Evolutionary conservation across 2,113 vertebrate species (phyloP), one percentile per base, ranked within the genome.

Genomic region (Callithrix jacchus): DNA sequence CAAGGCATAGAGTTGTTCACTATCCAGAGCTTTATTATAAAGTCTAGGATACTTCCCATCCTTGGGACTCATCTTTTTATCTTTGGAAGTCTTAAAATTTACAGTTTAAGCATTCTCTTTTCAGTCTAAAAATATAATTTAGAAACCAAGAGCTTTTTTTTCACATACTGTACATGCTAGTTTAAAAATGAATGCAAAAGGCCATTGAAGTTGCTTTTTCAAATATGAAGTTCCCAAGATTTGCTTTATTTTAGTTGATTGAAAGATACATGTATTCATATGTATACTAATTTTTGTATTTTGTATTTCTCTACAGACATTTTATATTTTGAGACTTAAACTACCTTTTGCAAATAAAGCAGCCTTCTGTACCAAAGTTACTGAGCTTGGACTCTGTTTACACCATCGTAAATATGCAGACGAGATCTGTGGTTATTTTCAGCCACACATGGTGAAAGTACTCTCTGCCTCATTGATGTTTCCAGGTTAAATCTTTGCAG

Each of bases 1-100:
- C 40, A 40, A 61, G 42, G 6, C 20, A 76, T 13, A 64, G 86
- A 83, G 5, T 68, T 89, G 30, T 68, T 92, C 56, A 30, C 83
- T 89, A 47, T 74, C 74, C 8, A 64, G 82, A 68, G 18, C 32
- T 52, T 81, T 79, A 74, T 45, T 82, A 96, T 61, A 89, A 94
- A 0, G 0, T n/a, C n/a, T 47, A 83, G 42, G 87, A 94, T 56
- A 80, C 37, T 74, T 12, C 40, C 77, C 13, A 14, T 13, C 23
- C 40, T 6, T 40, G 27, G 3, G 14, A 81, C 42, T 80, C 49
- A 45, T 52, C 30, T 47, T 97, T 94, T 83, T 79, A 66, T 96
- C 80, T 97, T 85, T 87, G n/a, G 25, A 56, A 89, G 64, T 52
- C 79, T 97, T 97, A 61, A 21, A 81, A 77, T 27, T 80, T 92